Percentiles rank a stretch among this genome's conserved stretches.
Conservation (phyloP, 2,888 invertebrate genomes). For the Scotopteryx bipunctaria region DNA sequence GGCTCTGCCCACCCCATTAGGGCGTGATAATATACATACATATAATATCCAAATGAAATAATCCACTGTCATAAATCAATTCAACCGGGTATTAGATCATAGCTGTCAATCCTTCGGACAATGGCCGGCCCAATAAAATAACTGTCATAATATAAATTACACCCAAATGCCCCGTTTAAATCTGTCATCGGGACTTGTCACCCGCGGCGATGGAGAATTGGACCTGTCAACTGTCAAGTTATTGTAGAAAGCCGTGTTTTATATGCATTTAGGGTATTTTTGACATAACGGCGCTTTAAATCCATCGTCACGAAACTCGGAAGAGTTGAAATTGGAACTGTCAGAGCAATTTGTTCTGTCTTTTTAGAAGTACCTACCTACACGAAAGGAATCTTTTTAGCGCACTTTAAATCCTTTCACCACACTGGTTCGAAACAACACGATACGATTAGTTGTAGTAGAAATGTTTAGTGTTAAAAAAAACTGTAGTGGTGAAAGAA, state of each 20-base stretch:
- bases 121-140: constrained; percentile 9
- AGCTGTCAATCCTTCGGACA: constrained; percentile 1
- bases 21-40: no score
- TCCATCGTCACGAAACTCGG: constrained; percentile 23
- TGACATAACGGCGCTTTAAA: constrained; percentile 20
- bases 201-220: constrained; percentile 20
- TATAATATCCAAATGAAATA: not conserved
- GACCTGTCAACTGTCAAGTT: constrained; percentile 26
- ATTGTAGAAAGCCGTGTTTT: constrained; percentile 20
- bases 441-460: no score
- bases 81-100: not conserved
- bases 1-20: no score
- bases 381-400: no score
- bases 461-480: no score
- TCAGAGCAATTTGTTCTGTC: constrained; percentile 8
- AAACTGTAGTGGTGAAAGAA: no score
- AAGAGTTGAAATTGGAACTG: constrained; percentile 9
- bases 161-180: constrained; percentile 15
- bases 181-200: constrained; percentile 21
- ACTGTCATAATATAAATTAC: constrained; percentile 7
- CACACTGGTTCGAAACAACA: no score
- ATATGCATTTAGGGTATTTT: constrained; percentile 7
- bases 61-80: not conserved
- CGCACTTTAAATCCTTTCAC: no score
- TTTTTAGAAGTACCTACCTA: no score